Base-by-base conservation (phyloP, 2,888 invertebrate genomes). In the Epiblema foenella region DNA sequence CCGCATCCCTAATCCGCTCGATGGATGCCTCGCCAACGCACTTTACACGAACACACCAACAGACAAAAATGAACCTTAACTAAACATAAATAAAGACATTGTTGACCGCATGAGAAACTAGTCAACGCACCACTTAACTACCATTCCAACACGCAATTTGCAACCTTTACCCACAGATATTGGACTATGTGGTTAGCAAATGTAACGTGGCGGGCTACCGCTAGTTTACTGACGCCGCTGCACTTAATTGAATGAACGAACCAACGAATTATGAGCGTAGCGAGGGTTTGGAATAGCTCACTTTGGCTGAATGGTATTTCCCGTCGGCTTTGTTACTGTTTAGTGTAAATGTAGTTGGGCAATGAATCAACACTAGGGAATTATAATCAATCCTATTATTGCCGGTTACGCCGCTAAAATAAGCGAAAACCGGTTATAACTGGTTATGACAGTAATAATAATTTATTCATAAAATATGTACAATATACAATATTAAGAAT, bases 201-300 rank as follows among this genome's bases (percentile, higher is more conserved):
- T 15, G 18, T 18, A 37, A 20, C 4, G 12, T 49, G 51, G 63
- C 11, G 37, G 46, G 67, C 33, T 37, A 17, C 39, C 37, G 18
- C 51, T 64, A 51, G 49, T 58, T 69, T 58, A 39, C 29, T 29
- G 18, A 20, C 24, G 17, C 49, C 37, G 37, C 5, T 59, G 69
- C 24, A 65, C 20, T 69, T 69, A 69, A 69, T 69, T 69, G 69
- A 69, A 69, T 65, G 69, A 69, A 68, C 24, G 64, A 64, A 51
- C 24, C 39, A 24, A 69, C 33, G 63, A 69, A 69, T 65, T 69
- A 69, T 59, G 57, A 64, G 39, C 63, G 63, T 57, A 63, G 39
- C 29, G 63, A 33, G 49, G 57, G 52, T 51, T 29, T 46, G 4
- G 33, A 33, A 33, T 33, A 33, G 37, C 17, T 52, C 64, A 20